Conservation (phyloP, 2,113 vertebrate species). For the Semnornis frantzii region DNA sequence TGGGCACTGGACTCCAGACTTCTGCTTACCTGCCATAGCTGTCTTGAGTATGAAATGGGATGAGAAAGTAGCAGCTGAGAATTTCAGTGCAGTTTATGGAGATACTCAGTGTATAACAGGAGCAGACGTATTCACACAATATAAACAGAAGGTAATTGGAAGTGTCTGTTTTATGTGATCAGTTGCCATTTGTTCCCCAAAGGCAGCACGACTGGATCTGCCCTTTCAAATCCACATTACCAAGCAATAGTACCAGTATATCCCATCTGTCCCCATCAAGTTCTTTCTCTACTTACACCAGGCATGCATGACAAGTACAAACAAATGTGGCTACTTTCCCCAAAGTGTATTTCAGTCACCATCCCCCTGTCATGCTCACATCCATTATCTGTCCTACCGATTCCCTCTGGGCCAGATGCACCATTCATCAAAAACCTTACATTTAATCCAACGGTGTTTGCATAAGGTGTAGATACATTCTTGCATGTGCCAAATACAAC, state of each 20-base stretch:
- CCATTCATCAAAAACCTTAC: background rate
- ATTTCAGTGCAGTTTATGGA: background rate
- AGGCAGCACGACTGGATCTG: background rate
- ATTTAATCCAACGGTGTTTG: background rate
- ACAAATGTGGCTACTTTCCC: background rate
- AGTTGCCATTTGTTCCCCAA: background rate
- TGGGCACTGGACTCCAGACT: background rate
- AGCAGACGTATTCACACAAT: background rate
- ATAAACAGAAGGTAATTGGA: background rate
- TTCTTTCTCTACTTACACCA: background rate
- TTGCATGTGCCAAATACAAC: background rate
- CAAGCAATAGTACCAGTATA: background rate
- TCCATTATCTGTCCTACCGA: background rate
- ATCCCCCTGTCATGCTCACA: background rate
- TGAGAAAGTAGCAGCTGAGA: background rate
- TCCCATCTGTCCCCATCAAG: background rate
- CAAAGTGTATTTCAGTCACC: background rate
- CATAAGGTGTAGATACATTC: background rate
- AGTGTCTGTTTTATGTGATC: background rate
- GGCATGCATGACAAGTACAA: background rate
- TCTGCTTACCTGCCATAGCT: background rate
- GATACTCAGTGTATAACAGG: background rate
- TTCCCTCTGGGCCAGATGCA: background rate
- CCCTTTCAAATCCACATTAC: background rate
- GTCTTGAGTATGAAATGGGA: background rate